These are phyloP conservation scores for Beaufortia kweichowensis DNA, from an alignment of 2,113 vertebrate species.

Conservation along the genomic window DNA sequence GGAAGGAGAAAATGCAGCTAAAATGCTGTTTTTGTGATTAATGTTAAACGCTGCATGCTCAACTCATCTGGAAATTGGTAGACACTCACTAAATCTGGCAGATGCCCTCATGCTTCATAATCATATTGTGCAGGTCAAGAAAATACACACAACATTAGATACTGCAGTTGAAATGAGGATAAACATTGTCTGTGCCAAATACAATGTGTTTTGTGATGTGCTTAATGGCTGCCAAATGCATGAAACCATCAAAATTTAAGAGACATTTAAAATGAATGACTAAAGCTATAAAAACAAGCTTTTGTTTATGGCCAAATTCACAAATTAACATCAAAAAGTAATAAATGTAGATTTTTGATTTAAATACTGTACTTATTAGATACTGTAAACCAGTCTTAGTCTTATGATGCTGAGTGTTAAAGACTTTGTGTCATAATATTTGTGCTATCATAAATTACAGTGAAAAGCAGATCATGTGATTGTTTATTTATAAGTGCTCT, in stretches of 20 bases:
- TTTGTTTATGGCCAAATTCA: too few species aligned
- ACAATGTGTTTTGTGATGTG: not conserved
- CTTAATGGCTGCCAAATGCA: not conserved
- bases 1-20: not conserved
- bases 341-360: too few species aligned
- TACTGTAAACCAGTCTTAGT: too few species aligned
- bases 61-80: not conserved
- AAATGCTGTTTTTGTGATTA: not conserved
- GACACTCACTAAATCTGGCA: not conserved
- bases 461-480: not conserved
- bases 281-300: too few species aligned
- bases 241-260: not conserved
- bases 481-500: conserved; percentile 34
- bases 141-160: not conserved
- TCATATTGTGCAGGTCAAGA: not conserved
- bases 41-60: not conserved
- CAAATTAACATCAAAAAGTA: too few species aligned
- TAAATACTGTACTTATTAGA: too few species aligned
- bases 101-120: not conserved
- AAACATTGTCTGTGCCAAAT: not conserved
- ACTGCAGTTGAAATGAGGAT: conserved; percentile 10
- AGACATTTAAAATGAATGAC: not conserved
- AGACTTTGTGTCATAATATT: too few species aligned
- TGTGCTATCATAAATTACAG: not conserved
- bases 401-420: not conserved